Conservation (phyloP, 2,113 vertebrate species). For the Istiophorus platypterus region DNA sequence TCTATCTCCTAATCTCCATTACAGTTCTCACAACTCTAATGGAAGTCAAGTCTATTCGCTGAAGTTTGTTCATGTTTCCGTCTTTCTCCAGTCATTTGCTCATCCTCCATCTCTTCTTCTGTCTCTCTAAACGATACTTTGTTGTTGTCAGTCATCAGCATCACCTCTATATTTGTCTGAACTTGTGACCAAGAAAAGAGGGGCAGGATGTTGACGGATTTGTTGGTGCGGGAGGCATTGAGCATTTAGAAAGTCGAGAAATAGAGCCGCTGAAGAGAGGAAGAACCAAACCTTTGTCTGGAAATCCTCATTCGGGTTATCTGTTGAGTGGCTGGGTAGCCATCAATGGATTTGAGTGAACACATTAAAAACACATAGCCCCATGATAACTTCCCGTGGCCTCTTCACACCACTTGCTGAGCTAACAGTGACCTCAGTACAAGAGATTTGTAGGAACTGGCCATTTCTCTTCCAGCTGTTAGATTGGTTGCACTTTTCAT, state of each 20-base stretch:
- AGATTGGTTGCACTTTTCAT: constrained; percentile 2
- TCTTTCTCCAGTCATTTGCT: constrained; percentile 14
- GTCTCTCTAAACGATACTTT: constrained; percentile 50
- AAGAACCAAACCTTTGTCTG: constrained; percentile 18
- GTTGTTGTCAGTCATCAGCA: constrained; percentile 54
- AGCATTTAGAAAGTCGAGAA: constrained; percentile 33
- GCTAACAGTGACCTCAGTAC: constrained; percentile 23
- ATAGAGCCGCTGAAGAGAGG: constrained; percentile 24
- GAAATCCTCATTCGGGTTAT: constrained; percentile 13
- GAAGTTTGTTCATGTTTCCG: constrained; percentile 34
- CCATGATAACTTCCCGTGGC: constrained; percentile 7
- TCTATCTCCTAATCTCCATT: constrained; percentile 17
- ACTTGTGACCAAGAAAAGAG: constrained; percentile 41
- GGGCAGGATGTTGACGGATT: constrained; percentile 56
- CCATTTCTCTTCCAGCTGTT: constrained; percentile 32
- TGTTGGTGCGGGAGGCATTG: constrained; percentile 45
- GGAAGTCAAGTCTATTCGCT: constrained; percentile 33
- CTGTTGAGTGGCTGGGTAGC: not conserved
- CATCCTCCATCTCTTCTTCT: not conserved
- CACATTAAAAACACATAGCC: constrained; percentile 10
- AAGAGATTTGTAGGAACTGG: constrained; percentile 2
- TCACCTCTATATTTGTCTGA: constrained; percentile 57
- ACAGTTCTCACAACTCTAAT: constrained; percentile 51
- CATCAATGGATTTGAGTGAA: not conserved
- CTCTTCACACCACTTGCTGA: constrained; percentile 8